phyloP scores from a whole-genome alignment of 2,888 invertebrate genomes.

The Ornithoptera priamus region DNA sequence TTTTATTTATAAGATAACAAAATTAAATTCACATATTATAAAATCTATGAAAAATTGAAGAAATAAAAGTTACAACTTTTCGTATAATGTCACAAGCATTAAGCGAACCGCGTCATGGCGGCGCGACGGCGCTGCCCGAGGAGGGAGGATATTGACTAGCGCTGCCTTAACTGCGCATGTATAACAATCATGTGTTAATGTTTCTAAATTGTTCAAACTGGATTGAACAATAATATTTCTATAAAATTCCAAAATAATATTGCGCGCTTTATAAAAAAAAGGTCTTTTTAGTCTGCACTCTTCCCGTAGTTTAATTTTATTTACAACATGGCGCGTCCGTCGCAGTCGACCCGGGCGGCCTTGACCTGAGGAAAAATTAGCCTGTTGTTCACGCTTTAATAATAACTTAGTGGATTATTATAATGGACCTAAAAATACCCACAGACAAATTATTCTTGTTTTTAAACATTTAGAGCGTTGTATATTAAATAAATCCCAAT shows the following conservation, averaged over 20 bases:
- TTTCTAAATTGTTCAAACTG: slow-evolving; percentile 54
- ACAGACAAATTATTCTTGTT: slow-evolving; percentile 3
- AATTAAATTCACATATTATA: not conserved
- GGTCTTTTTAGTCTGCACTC: not conserved
- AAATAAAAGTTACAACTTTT: slow-evolving; percentile 13
- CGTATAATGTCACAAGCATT: slow-evolving; percentile 28
- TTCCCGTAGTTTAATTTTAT: not conserved
- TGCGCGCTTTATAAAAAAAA: not conserved
- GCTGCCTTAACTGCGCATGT: slow-evolving; percentile 72
- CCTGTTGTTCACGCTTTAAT: slow-evolving; percentile 30
- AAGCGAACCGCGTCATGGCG: slow-evolving; percentile 70
- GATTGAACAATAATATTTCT: slow-evolving; percentile 40
- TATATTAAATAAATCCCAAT: too few species aligned
- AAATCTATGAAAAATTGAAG: not conserved
- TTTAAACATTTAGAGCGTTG: not conserved
- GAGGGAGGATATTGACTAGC: slow-evolving; percentile 78
- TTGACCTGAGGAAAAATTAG: slow-evolving; percentile 51
- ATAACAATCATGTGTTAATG: slow-evolving; percentile 70
- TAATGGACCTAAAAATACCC: slow-evolving; percentile 26
- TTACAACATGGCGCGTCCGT: slow-evolving; percentile 13
- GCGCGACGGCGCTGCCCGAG: slow-evolving; percentile 61
- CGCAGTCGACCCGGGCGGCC: slow-evolving; percentile 43
- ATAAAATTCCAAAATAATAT: not conserved
- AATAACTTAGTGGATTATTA: slow-evolving; percentile 29
- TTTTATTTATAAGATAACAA: too few species aligned